phyloP scores from a whole-genome alignment of 2,797 vertebrate genomes.

The Chaetodon trifasciatus region DNA sequence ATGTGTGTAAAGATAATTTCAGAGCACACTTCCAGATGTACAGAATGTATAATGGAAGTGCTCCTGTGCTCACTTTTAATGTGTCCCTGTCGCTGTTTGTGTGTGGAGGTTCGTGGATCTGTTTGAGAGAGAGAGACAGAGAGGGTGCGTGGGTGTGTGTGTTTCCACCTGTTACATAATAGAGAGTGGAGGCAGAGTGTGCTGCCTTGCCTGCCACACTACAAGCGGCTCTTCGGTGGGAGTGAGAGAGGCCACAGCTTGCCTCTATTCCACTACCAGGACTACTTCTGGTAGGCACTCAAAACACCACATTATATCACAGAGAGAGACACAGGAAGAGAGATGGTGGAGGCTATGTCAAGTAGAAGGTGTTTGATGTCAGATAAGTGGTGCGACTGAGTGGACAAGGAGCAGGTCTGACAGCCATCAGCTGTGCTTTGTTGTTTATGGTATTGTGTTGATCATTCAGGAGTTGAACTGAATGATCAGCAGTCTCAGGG shows the following conservation, averaged over 20 bases:
- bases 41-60: slow-evolving; percentile 18
- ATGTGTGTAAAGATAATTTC: slow-evolving; percentile 6
- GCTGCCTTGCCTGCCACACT: slow-evolving; percentile 72
- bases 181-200: slow-evolving; percentile 76
- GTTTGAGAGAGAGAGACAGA: slow-evolving; percentile 44
- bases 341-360: slow-evolving; percentile 32
- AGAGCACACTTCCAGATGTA: slow-evolving; percentile 29
- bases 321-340: slow-evolving; percentile 23
- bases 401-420: slow-evolving; percentile 26
- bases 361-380: slow-evolving; percentile 48
- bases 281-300: slow-evolving; percentile 44
- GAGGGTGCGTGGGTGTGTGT: slow-evolving; percentile 68
- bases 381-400: slow-evolving; percentile 32
- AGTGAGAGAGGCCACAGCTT: slow-evolving; percentile 73
- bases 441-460: slow-evolving; percentile 3
- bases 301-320: slow-evolving; percentile 23
- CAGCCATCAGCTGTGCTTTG: slow-evolving; percentile 6
- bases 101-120: slow-evolving; percentile 43
- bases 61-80: slow-evolving; percentile 13
- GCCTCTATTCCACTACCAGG: slow-evolving; percentile 56
- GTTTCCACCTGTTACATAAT: slow-evolving; percentile 86
- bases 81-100: slow-evolving; percentile 21
- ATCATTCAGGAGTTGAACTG: slow-evolving; percentile 23
- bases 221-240: slow-evolving; percentile 70
- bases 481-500: not conserved